Base-by-base conservation (phyloP, 2,797 vertebrate species). In the Sciurus vulgaris region DNA sequence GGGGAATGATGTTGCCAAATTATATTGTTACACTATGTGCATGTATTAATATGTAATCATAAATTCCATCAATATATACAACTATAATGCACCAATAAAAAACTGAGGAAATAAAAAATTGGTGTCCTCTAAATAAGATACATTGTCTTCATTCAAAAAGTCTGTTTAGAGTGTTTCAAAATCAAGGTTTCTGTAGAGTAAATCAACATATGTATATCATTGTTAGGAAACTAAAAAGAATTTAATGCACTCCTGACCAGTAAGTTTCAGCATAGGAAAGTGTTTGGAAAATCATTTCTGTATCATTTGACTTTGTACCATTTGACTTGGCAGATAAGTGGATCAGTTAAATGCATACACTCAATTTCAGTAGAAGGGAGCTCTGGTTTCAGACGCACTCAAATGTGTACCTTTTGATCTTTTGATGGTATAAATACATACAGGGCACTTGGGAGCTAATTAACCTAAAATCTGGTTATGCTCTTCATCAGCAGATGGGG, bases 381-480 rank as follows among this genome's bases (percentile, higher is more conserved):
- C 73, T 94, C 54, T 83, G 65, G 78, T 85, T 97, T 95, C 79
- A 91, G 82, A 95, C 13, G 85, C 51, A 84, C 47, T 96, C 93
- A 89, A 72, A 83, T 20, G 30, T 90, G 85, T 87, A 95, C 78
- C 89, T 97, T 97, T 97, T 96, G 94, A 98, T 95, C 89, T 93
- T 95, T 95, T 93, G 91, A 95, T 96, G 72, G 78, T 96, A 93
- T 96, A 97, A 97, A 96, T 96, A 95, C 89, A 97, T 92, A 91
- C 88, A 96, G 87, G 87, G 73, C 96, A 96, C 95, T 86, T 90
- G 97, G 97, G 97, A 98, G 61, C 96, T 96, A 97, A 97, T 97
- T 97, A 97, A 97, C 87, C 85, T 97, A 93, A 97, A 97, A 97
- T 96, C 96, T 96, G 82, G 92, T 96, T 96, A 85, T 86, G 78